phyloP scores from a whole-genome alignment of 92 coral and sea anemone species.

The Porites divaricata region DNA sequence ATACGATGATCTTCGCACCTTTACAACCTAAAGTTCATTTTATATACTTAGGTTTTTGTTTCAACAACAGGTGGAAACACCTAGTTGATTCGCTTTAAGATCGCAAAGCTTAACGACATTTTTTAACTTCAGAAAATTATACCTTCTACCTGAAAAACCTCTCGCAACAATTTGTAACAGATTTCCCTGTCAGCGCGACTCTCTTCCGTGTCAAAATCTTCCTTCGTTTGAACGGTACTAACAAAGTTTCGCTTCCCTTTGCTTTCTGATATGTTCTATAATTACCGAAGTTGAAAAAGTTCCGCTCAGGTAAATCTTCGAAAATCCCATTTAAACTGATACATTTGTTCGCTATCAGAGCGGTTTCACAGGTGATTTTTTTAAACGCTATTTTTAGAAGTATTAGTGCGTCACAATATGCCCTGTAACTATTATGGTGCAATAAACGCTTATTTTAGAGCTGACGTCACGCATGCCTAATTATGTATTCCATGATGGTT shows the following conservation, averaged over 20 bases:
- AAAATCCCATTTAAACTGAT: background rate
- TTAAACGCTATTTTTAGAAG: background rate
- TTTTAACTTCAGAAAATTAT: too few species aligned
- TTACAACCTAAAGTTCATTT: too few species aligned
- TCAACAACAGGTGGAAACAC: too few species aligned
- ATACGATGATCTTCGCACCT: too few species aligned
- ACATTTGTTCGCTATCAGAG: background rate
- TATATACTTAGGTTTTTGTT: too few species aligned
- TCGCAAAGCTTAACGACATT: too few species aligned
- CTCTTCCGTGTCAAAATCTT: too few species aligned
- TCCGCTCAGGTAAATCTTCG: background rate
- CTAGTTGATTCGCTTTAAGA: too few species aligned
- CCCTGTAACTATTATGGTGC: background rate
- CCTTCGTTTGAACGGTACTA: background rate
- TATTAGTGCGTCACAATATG: background rate
- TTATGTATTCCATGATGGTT: too few species aligned
- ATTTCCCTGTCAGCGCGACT: too few species aligned
- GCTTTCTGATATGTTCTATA: background rate
- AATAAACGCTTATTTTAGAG: background rate
- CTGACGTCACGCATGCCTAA: slow-evolving; percentile 23
- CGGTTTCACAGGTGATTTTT: background rate
- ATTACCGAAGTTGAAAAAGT: background rate
- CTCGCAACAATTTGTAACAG: too few species aligned
- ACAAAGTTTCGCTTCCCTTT: background rate
- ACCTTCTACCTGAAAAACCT: too few species aligned